These are phyloP conservation scores for Limulus polyphemus DNA, from an alignment of 2,888 invertebrate species.

Conservation along the genomic window DNA sequence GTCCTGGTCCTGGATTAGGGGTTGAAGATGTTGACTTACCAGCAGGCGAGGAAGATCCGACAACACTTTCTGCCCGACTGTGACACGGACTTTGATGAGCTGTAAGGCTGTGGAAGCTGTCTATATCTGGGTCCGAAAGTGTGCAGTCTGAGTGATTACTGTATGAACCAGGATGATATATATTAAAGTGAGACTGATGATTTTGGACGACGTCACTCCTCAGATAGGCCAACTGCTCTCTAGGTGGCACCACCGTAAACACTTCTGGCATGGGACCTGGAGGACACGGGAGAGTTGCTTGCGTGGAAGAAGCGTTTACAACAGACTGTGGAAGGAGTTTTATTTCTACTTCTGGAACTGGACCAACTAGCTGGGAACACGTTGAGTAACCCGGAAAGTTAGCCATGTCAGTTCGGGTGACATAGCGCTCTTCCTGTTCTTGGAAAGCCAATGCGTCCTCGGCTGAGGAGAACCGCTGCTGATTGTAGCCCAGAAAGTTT, in stretches of 20 bases:
- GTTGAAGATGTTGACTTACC: constrained; percentile 5
- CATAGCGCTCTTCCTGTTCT: constrained; percentile 7
- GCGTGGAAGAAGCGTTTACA: background rate
- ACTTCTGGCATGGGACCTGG: no score
- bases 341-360: background rate
- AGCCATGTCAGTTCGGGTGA: constrained; percentile 8
- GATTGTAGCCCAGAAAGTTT: background rate
- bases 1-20: background rate
- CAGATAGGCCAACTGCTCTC: background rate
- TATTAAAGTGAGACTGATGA: background rate
- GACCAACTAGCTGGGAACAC: background rate
- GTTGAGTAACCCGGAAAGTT: constrained; percentile 5
- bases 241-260: no score
- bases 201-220: background rate
- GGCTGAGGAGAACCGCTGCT: background rate
- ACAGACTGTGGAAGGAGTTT: background rate
- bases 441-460: background rate
- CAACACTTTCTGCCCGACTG: constrained; percentile 1
- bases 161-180: constrained; percentile 27
- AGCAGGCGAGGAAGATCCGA: background rate
- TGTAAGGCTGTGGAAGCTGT: constrained; percentile 18
- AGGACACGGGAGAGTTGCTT: background rate
- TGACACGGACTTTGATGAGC: constrained; percentile 3
- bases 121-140: constrained; percentile 36
- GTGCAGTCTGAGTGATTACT: constrained; percentile 37